Evolutionary conservation across 2,888 invertebrate species (phyloP).

Genomic region (Polydrusus cervinus): DNA sequence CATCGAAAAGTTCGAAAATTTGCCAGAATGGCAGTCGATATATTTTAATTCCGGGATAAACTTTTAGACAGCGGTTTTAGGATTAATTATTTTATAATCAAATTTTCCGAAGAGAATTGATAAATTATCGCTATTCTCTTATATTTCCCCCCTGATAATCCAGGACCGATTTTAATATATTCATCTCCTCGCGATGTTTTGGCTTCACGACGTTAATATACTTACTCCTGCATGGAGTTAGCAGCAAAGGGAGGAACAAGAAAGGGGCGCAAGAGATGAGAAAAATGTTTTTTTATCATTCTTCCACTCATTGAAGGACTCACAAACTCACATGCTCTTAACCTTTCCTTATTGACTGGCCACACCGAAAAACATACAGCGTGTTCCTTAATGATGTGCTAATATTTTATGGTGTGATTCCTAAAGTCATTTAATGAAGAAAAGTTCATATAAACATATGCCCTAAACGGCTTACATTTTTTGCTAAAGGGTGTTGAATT

Average conservation of each 20-base stretch:
- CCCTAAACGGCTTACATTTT: too few relatives aligned
- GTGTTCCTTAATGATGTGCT: too few relatives aligned
- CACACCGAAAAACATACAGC: too few relatives aligned
- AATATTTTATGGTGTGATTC: too few relatives aligned
- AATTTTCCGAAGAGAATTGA: slow-evolving; percentile 58
- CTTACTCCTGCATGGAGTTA: slow-evolving; percentile 2
- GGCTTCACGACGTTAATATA: slow-evolving; percentile 21
- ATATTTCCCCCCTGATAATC: slow-evolving; percentile 41
- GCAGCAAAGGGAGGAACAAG: background rate
- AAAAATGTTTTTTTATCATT: too few relatives aligned
- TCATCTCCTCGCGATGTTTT: slow-evolving; percentile 32
- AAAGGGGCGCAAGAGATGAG: background rate
- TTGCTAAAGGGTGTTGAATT: too few relatives aligned
- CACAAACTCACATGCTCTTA: too few relatives aligned
- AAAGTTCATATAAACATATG: too few relatives aligned
- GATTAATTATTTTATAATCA: slow-evolving; percentile 58
- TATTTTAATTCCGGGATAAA: slow-evolving; percentile 62
- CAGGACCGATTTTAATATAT: slow-evolving; percentile 43
- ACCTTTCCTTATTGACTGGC: too few relatives aligned
- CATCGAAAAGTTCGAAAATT: slow-evolving; percentile 60
- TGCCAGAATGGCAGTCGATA: slow-evolving; percentile 59
- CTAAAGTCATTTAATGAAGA: too few relatives aligned
- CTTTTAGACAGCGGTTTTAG: slow-evolving; percentile 59
- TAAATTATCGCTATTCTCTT: slow-evolving; percentile 56
- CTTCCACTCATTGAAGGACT: too few relatives aligned